phyloP scores from a whole-genome alignment of 2,888 invertebrate species.

The Neelides folsomi region DNA sequence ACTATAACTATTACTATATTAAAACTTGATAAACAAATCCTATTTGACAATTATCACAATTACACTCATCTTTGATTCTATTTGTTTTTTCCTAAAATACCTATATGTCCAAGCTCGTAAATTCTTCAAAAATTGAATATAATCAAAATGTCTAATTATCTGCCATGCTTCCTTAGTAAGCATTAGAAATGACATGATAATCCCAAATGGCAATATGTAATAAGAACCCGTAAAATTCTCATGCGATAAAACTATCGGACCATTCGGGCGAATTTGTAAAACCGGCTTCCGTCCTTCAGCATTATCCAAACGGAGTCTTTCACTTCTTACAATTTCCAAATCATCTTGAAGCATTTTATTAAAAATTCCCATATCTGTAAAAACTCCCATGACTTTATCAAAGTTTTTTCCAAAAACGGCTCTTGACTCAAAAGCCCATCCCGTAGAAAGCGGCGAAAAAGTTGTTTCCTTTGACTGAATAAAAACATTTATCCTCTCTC shows the following conservation, averaged over 20 bases:
- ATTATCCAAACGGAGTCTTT: not conserved
- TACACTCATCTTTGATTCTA: no score
- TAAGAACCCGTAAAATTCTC: constrained; percentile 3
- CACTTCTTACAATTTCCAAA: not conserved
- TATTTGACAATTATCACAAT: no score
- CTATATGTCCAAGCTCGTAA: no score
- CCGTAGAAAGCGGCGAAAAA: constrained; percentile 5
- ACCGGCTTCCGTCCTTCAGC: not conserved
- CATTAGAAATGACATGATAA: not conserved
- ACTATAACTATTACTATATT: no score
- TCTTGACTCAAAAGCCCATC: constrained; percentile 3
- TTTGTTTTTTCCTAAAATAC: no score
- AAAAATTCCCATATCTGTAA: constrained; percentile 6
- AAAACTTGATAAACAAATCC: no score
- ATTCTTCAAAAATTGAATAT: no score
- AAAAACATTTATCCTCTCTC: constrained; percentile 6
- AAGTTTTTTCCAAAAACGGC: constrained; percentile 5
- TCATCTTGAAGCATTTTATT: constrained; percentile 6
- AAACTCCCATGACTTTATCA: constrained; percentile 1
- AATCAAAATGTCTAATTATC: no score
- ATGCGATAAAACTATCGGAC: not conserved
- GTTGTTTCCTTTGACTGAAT: constrained; percentile 11
- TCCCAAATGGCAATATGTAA: not conserved
- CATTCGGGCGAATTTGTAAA: not conserved
- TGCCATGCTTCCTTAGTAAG: no score